Evolutionary conservation across 2,888 invertebrate species (phyloP), one percentile per base, ranked within the genome.

Genomic region (Pterostichus niger): DNA sequence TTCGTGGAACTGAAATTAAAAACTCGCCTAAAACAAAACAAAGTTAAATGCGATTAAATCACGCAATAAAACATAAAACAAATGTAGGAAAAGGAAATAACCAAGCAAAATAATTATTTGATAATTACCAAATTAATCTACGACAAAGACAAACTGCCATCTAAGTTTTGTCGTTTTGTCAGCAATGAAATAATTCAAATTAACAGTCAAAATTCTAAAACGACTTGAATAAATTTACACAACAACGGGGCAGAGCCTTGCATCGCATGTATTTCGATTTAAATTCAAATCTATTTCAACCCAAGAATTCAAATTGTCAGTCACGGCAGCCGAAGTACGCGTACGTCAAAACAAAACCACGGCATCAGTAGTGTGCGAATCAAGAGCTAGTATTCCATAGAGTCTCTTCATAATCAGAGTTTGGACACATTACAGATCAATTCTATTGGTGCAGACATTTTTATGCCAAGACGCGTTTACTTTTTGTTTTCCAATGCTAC

Each of bases 251-350:
- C 68, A 7, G 10, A 17, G 68, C 13, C 56, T 13, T 44, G 40
- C 40, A 17, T 44, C 44, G 68, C 68, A 71, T 71, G 68, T 44
- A 71, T 71, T 71, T 71, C 68, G 68, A 71, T 71, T 71, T 71
- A 71, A 71, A 71, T 71, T 71, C 68, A 71, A 71, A 71, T 71
- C 40, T 71, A 71, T 71, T 71, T 71, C 68, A 71, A 40, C 56
- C 68, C 68, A 44, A 71, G 68, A 71, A 71, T 71, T 71, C 44
- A 71, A 44, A 71, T 71, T 71, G 68, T 71, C 68, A 71, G 68
- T 71, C 68, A 71, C 68, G 68, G 24, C 40, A 44, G 54, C 15
- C 15, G 52, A 13, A 71, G 7, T 7, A 44, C 44, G 68, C 15
- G 44, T 40, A 11, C 9, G 49, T 49, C 6, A 49, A 10, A 49